Percentiles rank a stretch among this genome's conserved stretches.
Conservation (phyloP, 2,888 invertebrate genomes). For the Erpobdella octoculata region DNA sequence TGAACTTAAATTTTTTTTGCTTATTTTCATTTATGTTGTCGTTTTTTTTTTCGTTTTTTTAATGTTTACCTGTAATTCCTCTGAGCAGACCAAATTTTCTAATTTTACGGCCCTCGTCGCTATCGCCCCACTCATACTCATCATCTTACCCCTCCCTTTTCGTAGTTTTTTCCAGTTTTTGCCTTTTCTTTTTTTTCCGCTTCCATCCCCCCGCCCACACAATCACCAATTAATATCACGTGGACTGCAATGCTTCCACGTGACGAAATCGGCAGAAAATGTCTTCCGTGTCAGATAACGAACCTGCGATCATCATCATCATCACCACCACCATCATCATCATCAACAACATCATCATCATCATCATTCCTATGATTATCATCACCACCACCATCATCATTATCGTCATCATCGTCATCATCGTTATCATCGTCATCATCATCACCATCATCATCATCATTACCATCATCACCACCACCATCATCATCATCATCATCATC, state of each 20-base stretch:
- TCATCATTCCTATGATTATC: not conserved
- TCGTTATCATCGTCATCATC: constrained; percentile 16
- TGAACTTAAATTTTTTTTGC: too few relatives aligned
- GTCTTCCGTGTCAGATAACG: not conserved
- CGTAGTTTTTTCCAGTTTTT: too few relatives aligned
- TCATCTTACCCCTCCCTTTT: too few relatives aligned
- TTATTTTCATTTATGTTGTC: too few relatives aligned
- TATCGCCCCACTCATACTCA: too few relatives aligned
- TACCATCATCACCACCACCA: constrained; percentile 42
- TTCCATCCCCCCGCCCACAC: too few relatives aligned
- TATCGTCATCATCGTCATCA: not conserved
- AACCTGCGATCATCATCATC: not conserved
- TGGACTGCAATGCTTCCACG: constrained; percentile 6
- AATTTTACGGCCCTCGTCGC: too few relatives aligned
- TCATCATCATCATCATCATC: constrained; percentile 87
- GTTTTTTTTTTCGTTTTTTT: too few relatives aligned
- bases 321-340: not conserved
- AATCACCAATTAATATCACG: constrained; percentile 9
- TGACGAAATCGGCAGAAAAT: constrained; percentile 7
- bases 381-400: not conserved
- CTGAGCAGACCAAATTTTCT: too few relatives aligned
- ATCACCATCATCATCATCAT: constrained; percentile 22
- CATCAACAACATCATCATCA: not conserved
- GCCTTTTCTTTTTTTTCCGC: too few relatives aligned
- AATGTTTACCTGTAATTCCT: too few relatives aligned